Conservation (phyloP, 2,888 invertebrate genomes). For the Chymomyza procnemis region DNA sequence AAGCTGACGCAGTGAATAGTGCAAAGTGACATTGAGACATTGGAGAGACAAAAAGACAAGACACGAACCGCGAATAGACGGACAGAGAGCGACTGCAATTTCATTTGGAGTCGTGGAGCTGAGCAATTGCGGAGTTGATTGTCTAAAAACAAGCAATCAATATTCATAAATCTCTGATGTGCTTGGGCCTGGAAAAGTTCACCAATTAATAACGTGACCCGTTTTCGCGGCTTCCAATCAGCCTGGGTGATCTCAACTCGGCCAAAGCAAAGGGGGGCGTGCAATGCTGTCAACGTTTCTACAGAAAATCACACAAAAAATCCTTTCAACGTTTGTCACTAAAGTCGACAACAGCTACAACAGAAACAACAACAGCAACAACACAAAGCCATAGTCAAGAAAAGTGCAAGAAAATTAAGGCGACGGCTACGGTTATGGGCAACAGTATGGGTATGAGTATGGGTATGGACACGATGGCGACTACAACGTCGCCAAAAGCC, state of each 20-base stretch:
- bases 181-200: constrained; percentile 47
- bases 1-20: constrained; percentile 48
- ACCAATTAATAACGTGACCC: constrained; percentile 73
- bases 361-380: constrained; percentile 25
- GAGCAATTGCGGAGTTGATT: neutral
- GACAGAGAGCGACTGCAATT: neutral
- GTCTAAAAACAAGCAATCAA: constrained; percentile 45
- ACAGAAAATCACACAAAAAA: constrained; percentile 70
- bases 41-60: neutral
- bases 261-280: neutral
- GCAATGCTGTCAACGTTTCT: constrained; percentile 48
- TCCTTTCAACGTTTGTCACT: constrained; percentile 71
- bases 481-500: neutral
- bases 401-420: constrained; percentile 73
- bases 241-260: constrained; percentile 58
- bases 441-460: constrained; percentile 33
- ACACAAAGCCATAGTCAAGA: constrained; percentile 62
- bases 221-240: constrained; percentile 58
- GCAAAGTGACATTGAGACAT: neutral
- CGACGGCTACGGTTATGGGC: constrained; percentile 38
- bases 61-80: neutral
- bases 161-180: constrained; percentile 68
- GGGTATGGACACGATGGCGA: constrained; percentile 23
- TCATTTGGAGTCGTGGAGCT: neutral
- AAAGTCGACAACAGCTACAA: constrained; percentile 47